Conservation (phyloP, 2,888 invertebrate genomes). For the Lissocephala sabroskyi region DNA sequence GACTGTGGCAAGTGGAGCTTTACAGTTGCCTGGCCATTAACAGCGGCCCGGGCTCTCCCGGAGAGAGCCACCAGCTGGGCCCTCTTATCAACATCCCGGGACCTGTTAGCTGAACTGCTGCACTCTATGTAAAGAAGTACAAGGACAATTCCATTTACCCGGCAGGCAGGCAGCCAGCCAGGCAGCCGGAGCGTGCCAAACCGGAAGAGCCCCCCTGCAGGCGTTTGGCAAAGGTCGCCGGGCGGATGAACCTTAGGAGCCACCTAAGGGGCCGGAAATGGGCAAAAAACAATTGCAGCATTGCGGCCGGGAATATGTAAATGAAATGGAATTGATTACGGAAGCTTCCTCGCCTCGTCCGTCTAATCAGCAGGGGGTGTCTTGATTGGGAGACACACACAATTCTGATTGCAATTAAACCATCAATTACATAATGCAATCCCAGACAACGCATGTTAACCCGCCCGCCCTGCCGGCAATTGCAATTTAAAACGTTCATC, state of each 20-base stretch:
- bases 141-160: constrained; percentile 53
- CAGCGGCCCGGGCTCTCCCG: constrained; percentile 17
- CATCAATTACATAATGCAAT: constrained; percentile 9
- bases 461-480: too few species aligned
- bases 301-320: too few species aligned
- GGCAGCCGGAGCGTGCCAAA: constrained; percentile 38
- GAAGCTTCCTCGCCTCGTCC: too few species aligned
- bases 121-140: constrained; percentile 64
- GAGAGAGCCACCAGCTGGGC: constrained; percentile 40
- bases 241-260: constrained; percentile 18
- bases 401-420: neutral
- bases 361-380: too few species aligned
- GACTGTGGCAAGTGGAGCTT: neutral
- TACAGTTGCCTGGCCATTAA: constrained; percentile 31
- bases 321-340: too few species aligned
- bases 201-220: too few species aligned
- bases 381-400: too few species aligned
- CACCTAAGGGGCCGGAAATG: too few species aligned
- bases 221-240: constrained; percentile 32
- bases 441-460: too few species aligned
- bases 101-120: too few species aligned
- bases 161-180: neutral
- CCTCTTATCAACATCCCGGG: constrained; percentile 30
- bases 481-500: constrained; percentile 1
- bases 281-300: constrained; percentile 19